A percentile compares a stretch with the other conserved stretches of the same genome.
These are phyloP conservation scores for Acleris laterana DNA, from an alignment of 2,888 invertebrate species.

Conservation along the genomic window DNA sequence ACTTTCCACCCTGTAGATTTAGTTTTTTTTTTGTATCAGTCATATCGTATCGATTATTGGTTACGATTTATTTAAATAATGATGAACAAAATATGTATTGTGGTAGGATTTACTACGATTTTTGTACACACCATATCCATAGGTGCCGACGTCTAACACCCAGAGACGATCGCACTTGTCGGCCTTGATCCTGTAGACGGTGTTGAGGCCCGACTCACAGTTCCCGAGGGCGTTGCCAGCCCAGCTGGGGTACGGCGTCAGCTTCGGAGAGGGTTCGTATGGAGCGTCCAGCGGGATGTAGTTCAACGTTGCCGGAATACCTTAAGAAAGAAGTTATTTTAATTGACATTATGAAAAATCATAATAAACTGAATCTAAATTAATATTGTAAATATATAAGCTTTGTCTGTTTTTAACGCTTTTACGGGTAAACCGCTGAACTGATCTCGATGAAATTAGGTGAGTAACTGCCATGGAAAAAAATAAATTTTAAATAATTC, in stretches of 20 bases:
- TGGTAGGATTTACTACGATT: background rate
- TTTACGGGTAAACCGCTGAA: too few species aligned
- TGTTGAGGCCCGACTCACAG: constrained; percentile 89
- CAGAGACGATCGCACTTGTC: constrained; percentile 92
- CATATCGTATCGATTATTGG: too few species aligned
- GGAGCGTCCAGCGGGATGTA: constrained; percentile 89
- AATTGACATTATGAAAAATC: too few species aligned
- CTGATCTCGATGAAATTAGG: too few species aligned
- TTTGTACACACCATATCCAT: constrained; percentile 86
- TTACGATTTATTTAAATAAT: too few species aligned
- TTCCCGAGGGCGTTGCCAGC: constrained; percentile 89
- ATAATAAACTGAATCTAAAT: too few species aligned
- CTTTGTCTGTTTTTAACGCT: too few species aligned
- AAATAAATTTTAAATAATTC: too few species aligned
- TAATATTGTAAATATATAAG: too few species aligned
- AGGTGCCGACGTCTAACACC: constrained; percentile 93
- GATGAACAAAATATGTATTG: background rate
- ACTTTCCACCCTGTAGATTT: too few species aligned
- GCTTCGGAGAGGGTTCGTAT: constrained; percentile 88
- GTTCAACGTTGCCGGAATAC: constrained; percentile 92
- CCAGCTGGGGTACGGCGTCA: constrained; percentile 92
- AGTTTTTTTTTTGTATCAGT: too few species aligned
- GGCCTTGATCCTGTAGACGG: constrained; percentile 91
- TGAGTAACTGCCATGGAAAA: too few species aligned
- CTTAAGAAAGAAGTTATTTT: constrained; percentile 75